Evolutionary conservation across 1,140 invertebrate genomes (phyloP).

Genomic region (Agrypnia vestita): DNA sequence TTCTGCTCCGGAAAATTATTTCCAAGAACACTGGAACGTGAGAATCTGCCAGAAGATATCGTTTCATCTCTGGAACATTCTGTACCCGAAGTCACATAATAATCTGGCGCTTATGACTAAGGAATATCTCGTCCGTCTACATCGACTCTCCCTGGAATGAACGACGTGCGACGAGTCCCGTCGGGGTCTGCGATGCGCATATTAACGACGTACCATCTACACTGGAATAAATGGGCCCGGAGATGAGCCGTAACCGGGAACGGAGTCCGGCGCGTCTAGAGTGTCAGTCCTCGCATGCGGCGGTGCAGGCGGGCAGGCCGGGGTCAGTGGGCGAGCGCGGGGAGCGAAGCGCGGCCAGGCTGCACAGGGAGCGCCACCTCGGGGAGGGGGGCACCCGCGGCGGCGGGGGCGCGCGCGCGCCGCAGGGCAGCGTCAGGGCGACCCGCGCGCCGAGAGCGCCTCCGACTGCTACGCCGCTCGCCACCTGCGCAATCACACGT

Average conservation of each 20-base stretch:
- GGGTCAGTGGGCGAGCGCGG: constrained; percentile 57
- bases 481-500: constrained; percentile 61
- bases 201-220: too few relatives aligned
- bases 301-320: constrained; percentile 32
- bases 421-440: constrained; percentile 52
- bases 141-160: too few relatives aligned
- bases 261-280: constrained; percentile 7
- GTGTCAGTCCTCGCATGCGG: constrained; percentile 40
- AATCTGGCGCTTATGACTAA: too few relatives aligned
- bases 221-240: too few relatives aligned
- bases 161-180: too few relatives aligned
- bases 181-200: too few relatives aligned
- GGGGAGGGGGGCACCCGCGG: constrained; percentile 63
- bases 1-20: too few relatives aligned
- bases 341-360: constrained; percentile 66
- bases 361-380: constrained; percentile 71
- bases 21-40: too few relatives aligned
- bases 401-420: constrained; percentile 24
- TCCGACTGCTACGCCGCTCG: constrained; percentile 68
- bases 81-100: too few relatives aligned
- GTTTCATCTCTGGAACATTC: too few relatives aligned
- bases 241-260: not conserved
- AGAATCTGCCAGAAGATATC: too few relatives aligned
- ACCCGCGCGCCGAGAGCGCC: constrained; percentile 67
- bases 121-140: too few relatives aligned